A percentile compares a stretch with the other conserved stretches of the same genome.
Evolutionary conservation across 1,140 invertebrate genomes (phyloP).

Genomic region (Polyergus mexicanus): DNA sequence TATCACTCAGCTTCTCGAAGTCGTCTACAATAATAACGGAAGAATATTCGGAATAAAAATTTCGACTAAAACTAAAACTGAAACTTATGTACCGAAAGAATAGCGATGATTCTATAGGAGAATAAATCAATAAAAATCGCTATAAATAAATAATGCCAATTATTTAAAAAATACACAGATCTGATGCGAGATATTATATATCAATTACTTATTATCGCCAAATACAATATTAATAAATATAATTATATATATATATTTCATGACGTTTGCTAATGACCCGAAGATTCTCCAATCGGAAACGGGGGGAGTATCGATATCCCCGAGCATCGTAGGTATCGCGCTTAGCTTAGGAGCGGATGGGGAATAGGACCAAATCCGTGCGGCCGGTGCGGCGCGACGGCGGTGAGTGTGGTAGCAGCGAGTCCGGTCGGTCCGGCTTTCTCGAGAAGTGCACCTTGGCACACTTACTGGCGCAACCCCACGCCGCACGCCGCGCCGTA

Average conservation of each 20-base stretch:
- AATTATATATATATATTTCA: slow-evolving; percentile 9
- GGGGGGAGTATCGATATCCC: neutral
- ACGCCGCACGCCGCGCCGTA: slow-evolving; percentile 71
- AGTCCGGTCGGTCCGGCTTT: slow-evolving; percentile 83
- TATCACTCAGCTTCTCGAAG: neutral
- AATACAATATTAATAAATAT: too few species aligned
- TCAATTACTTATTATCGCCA: neutral
- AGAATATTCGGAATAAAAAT: slow-evolving; percentile 23
- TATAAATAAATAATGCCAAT: neutral
- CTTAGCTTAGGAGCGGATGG: slow-evolving; percentile 54
- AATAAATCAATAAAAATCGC: neutral
- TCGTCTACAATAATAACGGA: neutral
- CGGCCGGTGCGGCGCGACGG: slow-evolving; percentile 64
- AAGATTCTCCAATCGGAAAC: slow-evolving; percentile 1
- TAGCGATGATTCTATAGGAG: neutral
- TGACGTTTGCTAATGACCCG: neutral
- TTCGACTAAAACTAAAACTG: neutral
- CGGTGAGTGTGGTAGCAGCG: slow-evolving; percentile 66
- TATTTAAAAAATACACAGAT: neutral
- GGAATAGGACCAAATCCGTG: slow-evolving; percentile 72
- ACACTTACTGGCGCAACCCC: slow-evolving; percentile 82
- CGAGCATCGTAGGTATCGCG: slow-evolving; percentile 22
- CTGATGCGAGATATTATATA: neutral
- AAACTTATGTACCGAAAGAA: neutral
- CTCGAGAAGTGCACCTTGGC: slow-evolving; percentile 86